Evolutionary conservation across 2,888 invertebrate species (phyloP), one percentile per base, ranked within the genome.

Genomic region (Seladonia tumulorum): DNA sequence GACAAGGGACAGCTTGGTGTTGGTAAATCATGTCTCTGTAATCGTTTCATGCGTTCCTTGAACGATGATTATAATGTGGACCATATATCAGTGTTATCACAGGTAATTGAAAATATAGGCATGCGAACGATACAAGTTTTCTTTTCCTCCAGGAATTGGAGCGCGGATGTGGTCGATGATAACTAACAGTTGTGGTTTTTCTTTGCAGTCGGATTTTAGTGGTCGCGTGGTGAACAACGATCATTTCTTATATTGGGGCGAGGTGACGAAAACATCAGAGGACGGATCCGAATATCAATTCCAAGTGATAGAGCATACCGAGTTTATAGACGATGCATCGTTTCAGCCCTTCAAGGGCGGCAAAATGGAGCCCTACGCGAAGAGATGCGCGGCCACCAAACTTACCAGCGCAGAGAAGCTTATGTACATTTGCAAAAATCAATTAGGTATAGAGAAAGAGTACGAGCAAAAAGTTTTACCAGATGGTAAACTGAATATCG

Each of bases 391-490:
- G 45, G 96, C 98, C 78, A 98, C 98, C 2, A 99, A 99, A 94
- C 97, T 99, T 60, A 97, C 98, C 91, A 99, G 99, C 3, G 99
- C 99, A 0, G 99, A 99, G 95, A 99, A 99, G 95, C 96, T 99
- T 86, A 99, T 99, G 99, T 99, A 99, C 94, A 99, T 99, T 92
- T 99, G 99, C 96, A 99, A 99, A 96, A 99, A 99, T 96, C 99
- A 99, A 95, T 96, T 99, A 94, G 99, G 99, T 82, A 98, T 99
- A 93, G 99, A 99, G 95, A 98, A 98, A 95, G 99, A 99, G 95
- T 99, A 99, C 94, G 99, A 99, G 91, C 99, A 99, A 95, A 97
- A 98, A 94, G 96, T 98, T 87, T 96, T 99, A 95, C 98, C 99
- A 0, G 99, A 99, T 91, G 99, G 99, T 0, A 98, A 98, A 94